phyloP scores from a whole-genome alignment of 2,888 invertebrate genomes.

The Dascillus cervinus region DNA sequence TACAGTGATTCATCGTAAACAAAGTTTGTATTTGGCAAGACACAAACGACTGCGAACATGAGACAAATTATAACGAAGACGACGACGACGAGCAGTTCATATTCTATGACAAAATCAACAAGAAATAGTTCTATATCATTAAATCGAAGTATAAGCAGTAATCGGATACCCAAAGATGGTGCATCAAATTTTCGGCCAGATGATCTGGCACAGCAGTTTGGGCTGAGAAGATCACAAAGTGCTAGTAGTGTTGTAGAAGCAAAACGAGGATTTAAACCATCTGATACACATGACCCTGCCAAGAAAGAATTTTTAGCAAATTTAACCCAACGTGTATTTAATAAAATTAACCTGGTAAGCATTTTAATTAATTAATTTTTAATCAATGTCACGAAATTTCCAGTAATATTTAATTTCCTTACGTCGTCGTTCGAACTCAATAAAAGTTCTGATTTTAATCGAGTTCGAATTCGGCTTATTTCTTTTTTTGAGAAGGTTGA shows the following conservation, averaged over 20 bases:
- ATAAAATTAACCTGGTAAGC: constrained; percentile 78
- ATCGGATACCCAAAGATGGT: constrained; percentile 22
- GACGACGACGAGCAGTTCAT: constrained; percentile 4
- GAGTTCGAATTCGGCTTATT: no score
- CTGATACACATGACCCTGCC: constrained; percentile 73
- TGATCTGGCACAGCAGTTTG: constrained; percentile 2
- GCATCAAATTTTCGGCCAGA: constrained; percentile 18
- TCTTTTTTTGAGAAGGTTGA: no score
- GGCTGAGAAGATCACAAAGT: constrained; percentile 33
- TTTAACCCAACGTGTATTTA: constrained; percentile 73
- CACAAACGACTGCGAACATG: constrained; percentile 13
- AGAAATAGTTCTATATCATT: constrained; percentile 9
- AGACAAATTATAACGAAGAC: constrained; percentile 8
- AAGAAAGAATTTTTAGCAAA: constrained; percentile 74
- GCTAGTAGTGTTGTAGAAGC: constrained; percentile 55
- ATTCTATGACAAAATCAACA: no score
- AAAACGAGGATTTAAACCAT: constrained; percentile 75
- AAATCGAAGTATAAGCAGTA: constrained; percentile 22
- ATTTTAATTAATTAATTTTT: no score
- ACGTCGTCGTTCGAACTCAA: no score
- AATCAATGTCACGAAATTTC: no score
- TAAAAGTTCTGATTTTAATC: no score
- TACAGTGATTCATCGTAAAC: no score
- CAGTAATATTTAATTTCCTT: no score
- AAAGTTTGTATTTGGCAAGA: no score